Conservation (phyloP, 1,140 invertebrate species). For the Aphaenogaster floridana region DNA sequence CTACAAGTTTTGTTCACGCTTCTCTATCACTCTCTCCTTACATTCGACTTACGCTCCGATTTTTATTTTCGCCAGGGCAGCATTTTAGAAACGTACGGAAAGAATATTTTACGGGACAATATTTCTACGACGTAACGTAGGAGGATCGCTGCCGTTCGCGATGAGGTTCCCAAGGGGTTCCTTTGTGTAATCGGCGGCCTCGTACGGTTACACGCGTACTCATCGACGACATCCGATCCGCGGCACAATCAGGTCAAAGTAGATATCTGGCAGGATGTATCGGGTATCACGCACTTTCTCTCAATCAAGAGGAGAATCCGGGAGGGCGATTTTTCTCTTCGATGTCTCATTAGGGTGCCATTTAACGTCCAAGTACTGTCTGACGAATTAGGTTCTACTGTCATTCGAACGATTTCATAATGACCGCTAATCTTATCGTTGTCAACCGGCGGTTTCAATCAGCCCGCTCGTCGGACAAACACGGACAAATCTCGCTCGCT, state of each 20-base stretch:
- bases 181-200: conserved; percentile 2
- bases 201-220: conserved; percentile 4
- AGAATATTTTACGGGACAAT: not conserved
- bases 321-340: not conserved
- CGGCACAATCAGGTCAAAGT: conserved; percentile 31
- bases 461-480: not conserved
- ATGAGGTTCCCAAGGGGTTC: not conserved
- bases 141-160: not conserved
- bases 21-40: no score
- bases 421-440: not conserved
- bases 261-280: conserved; percentile 45
- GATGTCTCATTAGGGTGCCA: not conserved
- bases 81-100: not conserved
- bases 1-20: no score
- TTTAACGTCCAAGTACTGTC: not conserved
- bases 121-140: conserved; percentile 33
- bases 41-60: no score
- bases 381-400: not conserved
- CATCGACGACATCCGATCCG: conserved; percentile 1
- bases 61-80: no score
- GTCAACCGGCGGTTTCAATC: not conserved
- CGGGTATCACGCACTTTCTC: conserved; percentile 22
- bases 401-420: not conserved
- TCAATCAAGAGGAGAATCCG: not conserved
- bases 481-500: not conserved